These are phyloP conservation scores for Nycticryphes semicollaris DNA, from an alignment of 2,113 vertebrate genomes.

Conservation along the genomic window DNA sequence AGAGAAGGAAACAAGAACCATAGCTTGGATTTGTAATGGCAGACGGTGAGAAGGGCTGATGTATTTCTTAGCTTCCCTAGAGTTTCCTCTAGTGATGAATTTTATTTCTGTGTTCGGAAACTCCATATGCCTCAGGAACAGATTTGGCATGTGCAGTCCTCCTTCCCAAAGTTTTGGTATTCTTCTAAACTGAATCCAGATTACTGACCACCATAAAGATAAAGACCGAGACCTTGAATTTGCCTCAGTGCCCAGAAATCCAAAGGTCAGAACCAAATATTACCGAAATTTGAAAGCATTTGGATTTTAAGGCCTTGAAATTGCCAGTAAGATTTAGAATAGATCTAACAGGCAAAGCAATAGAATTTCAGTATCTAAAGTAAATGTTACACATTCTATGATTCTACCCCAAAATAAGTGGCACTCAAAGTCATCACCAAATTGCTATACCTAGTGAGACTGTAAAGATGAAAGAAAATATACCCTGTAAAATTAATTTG, in stretches of 20 bases:
- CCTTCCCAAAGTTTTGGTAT: neutral
- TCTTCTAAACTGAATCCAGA: neutral
- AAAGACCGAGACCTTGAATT: neutral
- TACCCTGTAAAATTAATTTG: neutral
- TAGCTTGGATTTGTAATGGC: neutral
- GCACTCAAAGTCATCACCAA: neutral
- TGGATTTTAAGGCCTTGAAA: neutral
- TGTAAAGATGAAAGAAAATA: neutral
- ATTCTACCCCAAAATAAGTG: neutral
- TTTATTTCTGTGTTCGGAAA: slow-evolving; percentile 1
- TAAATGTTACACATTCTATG: neutral
- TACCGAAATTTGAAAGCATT: neutral
- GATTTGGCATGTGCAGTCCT: neutral
- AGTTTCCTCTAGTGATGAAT: neutral
- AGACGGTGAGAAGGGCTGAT: neutral
- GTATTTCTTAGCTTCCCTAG: neutral
- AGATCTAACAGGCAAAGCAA: neutral
- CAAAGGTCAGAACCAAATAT: neutral
- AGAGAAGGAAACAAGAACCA: neutral
- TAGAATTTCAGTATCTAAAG: neutral
- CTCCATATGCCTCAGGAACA: neutral
- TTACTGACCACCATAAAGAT: neutral
- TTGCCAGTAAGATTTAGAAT: neutral
- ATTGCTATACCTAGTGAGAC: neutral
- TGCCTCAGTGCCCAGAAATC: neutral